These are phyloP conservation scores for Orchestia grillus DNA, from an alignment of 1,140 invertebrate genomes.

Conservation along the genomic window DNA sequence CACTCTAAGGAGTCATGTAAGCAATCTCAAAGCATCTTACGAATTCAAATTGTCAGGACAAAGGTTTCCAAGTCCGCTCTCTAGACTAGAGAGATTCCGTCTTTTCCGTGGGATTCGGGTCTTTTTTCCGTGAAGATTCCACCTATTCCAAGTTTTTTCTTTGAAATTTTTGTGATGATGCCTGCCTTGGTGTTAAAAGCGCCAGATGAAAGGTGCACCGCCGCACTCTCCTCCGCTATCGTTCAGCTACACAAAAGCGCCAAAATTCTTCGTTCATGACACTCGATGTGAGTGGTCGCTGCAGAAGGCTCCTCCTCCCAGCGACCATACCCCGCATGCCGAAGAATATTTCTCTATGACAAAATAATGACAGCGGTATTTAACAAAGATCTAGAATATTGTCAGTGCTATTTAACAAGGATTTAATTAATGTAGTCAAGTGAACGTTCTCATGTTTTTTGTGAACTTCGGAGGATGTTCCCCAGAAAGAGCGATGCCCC, in stretches of 20 bases:
- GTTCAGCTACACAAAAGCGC: neutral
- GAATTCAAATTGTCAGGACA: constrained; percentile 7
- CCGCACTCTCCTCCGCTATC: neutral
- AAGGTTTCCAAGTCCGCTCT: neutral
- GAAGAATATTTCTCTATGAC: neutral
- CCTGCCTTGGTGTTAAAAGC: constrained; percentile 34
- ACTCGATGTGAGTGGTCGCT: constrained; percentile 10
- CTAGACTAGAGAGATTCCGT: neutral
- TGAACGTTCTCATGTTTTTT: neutral
- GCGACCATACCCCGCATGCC: neutral
- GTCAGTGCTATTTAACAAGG: neutral
- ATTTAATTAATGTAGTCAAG: neutral
- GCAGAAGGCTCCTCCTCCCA: neutral
- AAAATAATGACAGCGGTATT: constrained; percentile 1
- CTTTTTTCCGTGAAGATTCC: constrained; percentile 27
- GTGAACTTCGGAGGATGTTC: neutral
- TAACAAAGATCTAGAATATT: neutral
- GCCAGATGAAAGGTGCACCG: constrained; percentile 32
- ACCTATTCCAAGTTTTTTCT: constrained; percentile 3
- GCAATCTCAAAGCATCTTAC: neutral
- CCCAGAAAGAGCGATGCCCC: neutral
- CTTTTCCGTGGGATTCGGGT: neutral
- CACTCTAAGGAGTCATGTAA: constrained; percentile 16
- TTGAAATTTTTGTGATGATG: constrained; percentile 32
- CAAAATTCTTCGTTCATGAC: neutral